Base-by-base conservation (phyloP, 1,140 invertebrate species). In the Drosophila navojoa region DNA sequence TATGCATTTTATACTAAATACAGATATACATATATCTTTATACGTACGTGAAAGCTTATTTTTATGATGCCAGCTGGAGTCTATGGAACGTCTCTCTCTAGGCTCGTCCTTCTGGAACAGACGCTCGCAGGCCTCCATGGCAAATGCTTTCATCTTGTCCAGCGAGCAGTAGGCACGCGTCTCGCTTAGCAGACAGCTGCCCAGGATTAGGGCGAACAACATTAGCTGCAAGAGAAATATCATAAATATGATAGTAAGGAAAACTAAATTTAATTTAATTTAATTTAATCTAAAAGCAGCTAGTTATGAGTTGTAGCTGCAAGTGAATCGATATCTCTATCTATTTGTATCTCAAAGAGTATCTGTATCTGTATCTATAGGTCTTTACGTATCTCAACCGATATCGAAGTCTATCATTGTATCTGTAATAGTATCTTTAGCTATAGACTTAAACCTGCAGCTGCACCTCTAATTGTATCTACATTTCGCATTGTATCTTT, bases 51-150 rank as follows among this genome's bases (percentile, higher is more conserved):
- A 62, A n/a, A 89, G 35, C 7, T 78, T 50, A 40, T 89, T 89
- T 1, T 55, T 44, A 29, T 90, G 77, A 49, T 84, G 77, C n/a
- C 70, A 64, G 1, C 47, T 44, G 38, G 71, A 74, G 47, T 69
- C 85, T 15, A 90, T 68, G 49, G 90, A 91, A 7, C 90, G 78
- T 5, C 73, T 76, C 1, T 81, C 90, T 5, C 90, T 27, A 5
- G 71, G 73, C 35, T 86, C 90, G 29, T 91, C 86, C 69, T 77
- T 70, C 55, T 77, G 70, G 19, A 91, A 91, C 2, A 91, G 45
- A 22, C 91, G 86, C 55, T 91, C 90, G 29, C 90, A 91, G 0
- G 90, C 90, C 60, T 91, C 86, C 57, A 87, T 79, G 1, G 90
- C 90, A 4, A 77, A 89, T 19, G 70, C 78, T 22, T 86, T 91